These are phyloP conservation scores for Apodemia duryi DNA, from an alignment of 2,888 invertebrate genomes.

Conservation along the genomic window DNA sequence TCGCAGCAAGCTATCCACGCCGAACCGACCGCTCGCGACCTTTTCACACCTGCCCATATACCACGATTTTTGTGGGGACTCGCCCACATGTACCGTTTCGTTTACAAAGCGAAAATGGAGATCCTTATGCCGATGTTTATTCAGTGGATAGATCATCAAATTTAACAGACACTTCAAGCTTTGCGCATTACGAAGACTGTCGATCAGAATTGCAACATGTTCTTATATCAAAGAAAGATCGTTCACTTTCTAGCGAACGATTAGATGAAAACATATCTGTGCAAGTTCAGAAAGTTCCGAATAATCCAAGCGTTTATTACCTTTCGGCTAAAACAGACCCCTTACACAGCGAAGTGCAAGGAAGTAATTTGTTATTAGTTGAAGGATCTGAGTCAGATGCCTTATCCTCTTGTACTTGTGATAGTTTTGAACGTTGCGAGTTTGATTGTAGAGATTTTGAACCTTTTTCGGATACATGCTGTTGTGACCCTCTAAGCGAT, in stretches of 20 bases:
- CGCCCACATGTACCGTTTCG: constrained; percentile 52
- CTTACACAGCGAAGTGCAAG: constrained; percentile 45
- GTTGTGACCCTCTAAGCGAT: constrained; percentile 74
- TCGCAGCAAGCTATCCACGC: constrained; percentile 73
- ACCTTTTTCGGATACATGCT: constrained; percentile 81
- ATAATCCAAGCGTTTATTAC: constrained; percentile 65
- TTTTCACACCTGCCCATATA: constrained; percentile 69
- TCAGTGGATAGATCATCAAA: constrained; percentile 71
- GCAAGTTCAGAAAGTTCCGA: constrained; percentile 71
- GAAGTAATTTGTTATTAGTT: constrained; percentile 54
- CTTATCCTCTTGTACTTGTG: constrained; percentile 76
- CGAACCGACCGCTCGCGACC: constrained; percentile 73
- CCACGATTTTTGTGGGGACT: constrained; percentile 64
- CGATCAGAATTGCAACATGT: constrained; percentile 56
- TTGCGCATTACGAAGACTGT: constrained; percentile 70
- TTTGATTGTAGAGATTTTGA: constrained; percentile 80
- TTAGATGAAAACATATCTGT: constrained; percentile 47
- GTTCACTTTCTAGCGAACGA: constrained; percentile 40
- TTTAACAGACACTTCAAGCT: constrained; percentile 72
- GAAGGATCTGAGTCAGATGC: constrained; percentile 72
- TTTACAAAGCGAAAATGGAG: constrained; percentile 61
- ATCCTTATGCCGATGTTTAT: constrained; percentile 64
- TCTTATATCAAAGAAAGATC: constrained; percentile 45
- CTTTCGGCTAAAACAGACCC: constrained; percentile 56
- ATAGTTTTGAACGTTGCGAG: constrained; percentile 77